These are phyloP conservation scores for Himantopus leucocephalus DNA, from an alignment of 2,113 vertebrate genomes.

Conservation along the genomic window DNA sequence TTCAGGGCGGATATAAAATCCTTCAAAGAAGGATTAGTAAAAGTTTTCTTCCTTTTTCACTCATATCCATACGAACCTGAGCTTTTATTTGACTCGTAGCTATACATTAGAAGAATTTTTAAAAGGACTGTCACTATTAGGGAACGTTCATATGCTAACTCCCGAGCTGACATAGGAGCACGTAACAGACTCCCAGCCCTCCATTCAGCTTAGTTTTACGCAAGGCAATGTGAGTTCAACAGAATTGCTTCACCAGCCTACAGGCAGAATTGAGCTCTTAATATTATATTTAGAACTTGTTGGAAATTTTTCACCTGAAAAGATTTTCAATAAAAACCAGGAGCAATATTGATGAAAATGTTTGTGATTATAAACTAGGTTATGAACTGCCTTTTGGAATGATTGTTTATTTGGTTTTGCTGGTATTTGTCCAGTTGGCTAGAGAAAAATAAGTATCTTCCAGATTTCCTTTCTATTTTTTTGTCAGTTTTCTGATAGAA, in stretches of 20 bases:
- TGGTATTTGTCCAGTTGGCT: constrained; percentile 4
- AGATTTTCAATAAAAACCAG: background rate
- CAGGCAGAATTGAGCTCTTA: background rate
- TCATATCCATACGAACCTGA: background rate
- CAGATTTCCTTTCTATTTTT: background rate
- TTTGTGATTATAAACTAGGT: background rate
- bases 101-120: background rate
- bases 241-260: background rate
- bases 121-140: background rate
- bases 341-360: background rate
- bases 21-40: background rate
- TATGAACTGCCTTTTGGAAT: background rate
- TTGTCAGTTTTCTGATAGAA: background rate
- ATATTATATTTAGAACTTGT: background rate
- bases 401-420: background rate
- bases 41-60: background rate
- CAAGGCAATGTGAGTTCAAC: background rate
- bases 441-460: background rate
- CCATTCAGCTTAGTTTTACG: background rate
- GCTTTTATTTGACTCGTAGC: background rate
- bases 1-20: accelerated
- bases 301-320: background rate
- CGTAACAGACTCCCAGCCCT: background rate
- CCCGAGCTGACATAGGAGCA: background rate
- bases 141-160: background rate